Evolutionary conservation across 2,888 invertebrate genomes (phyloP), one percentile per base, ranked within the genome.

Genomic region (Lamproptera curius): DNA sequence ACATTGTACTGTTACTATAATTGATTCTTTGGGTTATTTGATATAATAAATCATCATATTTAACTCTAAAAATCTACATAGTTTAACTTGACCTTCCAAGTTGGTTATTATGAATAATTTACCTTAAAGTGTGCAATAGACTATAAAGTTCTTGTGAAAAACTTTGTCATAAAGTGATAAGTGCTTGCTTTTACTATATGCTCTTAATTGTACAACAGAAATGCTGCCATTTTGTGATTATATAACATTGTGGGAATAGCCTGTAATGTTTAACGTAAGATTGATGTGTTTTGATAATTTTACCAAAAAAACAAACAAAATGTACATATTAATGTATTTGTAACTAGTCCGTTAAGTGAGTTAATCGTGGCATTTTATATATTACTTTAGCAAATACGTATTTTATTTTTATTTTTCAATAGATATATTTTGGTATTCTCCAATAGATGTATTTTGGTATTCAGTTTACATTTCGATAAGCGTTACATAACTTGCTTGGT

Each of bases 291-390:
- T 39, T 42, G 51, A 42, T 49, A 46, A 42, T 34, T 53, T 51
- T 53, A 53, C 55, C 53, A 55, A 55, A 53, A 53, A 55, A 28
- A 31, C 46, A 10, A n/a, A n/a, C n/a, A 20, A 20, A 31, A 34
- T 55, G 55, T 55, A 55, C 49, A 55, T 55, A 51, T 44, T 20
- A 38, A 16, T 44, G 15, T 49, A 46, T 47, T 40, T 47, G 35
- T 55, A 52, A 41, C 44, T 55, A 53, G 53, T 50, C 50, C 16
- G 14, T 41, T 50, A 50, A 50, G 43, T 39, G 40, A 50, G 33
- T 45, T 41, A 43, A 50, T 49, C 42, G 38, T 53, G 55, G 53
- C 55, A 55, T 51, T 52, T 42, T 44, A 36, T 47, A 44, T 34
- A 44, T 33, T 23, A 40, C 17, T 42, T 41, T 42, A 52, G 44